Evolutionary conservation across 2,113 vertebrate genomes (phyloP).

Genomic region (Symphodus melops): DNA sequence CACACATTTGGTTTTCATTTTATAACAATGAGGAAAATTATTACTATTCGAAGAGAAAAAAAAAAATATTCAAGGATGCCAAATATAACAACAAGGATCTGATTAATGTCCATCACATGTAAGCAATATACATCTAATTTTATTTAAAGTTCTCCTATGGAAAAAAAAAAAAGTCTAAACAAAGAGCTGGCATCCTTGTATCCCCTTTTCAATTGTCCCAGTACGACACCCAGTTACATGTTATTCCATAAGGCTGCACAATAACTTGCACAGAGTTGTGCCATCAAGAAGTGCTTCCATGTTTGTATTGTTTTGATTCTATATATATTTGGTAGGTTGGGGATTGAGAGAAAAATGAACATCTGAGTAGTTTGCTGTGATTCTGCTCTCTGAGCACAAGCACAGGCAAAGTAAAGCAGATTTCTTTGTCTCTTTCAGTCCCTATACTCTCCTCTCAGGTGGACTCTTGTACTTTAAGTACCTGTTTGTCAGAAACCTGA

Average conservation of each 20-base stretch:
- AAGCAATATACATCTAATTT: slow-evolving; percentile 39
- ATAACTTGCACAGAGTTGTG: slow-evolving; percentile 91
- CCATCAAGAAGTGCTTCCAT: slow-evolving; percentile 90
- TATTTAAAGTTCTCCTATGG: slow-evolving; percentile 24
- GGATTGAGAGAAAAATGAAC: slow-evolving; percentile 92
- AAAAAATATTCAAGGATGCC: slow-evolving; percentile 88
- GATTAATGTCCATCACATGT: slow-evolving; percentile 51
- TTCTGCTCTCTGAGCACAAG: slow-evolving; percentile 86
- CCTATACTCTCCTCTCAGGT: slow-evolving; percentile 88
- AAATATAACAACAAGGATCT: slow-evolving; percentile 78
- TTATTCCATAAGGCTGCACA: slow-evolving; percentile 99
- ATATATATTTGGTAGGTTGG: slow-evolving; percentile 82
- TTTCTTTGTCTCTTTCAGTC: slow-evolving; percentile 93
- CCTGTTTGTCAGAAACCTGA: slow-evolving; percentile 82
- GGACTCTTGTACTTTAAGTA: slow-evolving; percentile 79
- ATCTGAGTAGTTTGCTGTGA: slow-evolving; percentile 93
- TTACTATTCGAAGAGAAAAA: slow-evolving; percentile 67
- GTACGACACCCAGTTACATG: slow-evolving; percentile 56
- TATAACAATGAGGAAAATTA: slow-evolving; percentile 44
- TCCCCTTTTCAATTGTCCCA: slow-evolving; percentile 55
- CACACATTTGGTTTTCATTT: slow-evolving; percentile 69
- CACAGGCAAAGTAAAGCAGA: slow-evolving; percentile 90
- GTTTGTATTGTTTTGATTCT: slow-evolving; percentile 86
- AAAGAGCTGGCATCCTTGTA: slow-evolving; percentile 82
- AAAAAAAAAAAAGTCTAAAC: slow-evolving; percentile 15